Conservation (phyloP, 2,113 vertebrate genomes). For the Probosciger aterrimus region DNA sequence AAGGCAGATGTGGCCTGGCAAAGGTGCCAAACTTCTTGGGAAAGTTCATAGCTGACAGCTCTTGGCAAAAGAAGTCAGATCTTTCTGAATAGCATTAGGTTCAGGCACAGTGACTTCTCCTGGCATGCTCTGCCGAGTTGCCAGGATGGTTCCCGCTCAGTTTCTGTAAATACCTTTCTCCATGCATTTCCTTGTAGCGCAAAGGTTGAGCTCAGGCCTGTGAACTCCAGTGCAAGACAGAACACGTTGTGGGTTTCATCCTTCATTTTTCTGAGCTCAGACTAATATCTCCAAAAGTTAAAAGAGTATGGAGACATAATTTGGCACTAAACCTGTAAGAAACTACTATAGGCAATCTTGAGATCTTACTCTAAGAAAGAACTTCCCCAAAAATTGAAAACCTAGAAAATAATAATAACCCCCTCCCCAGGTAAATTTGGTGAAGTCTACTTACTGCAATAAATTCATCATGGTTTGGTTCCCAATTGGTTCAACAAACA, state of each 20-base stretch:
- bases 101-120: not conserved
- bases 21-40: not conserved
- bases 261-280: not conserved
- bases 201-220: not conserved
- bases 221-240: not conserved
- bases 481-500: not conserved
- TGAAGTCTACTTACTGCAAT: not conserved
- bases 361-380: not conserved
- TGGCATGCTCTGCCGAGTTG: fast-evolving
- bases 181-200: fast-evolving
- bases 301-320: not conserved
- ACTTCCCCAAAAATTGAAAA: not conserved
- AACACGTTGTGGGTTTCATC: not conserved
- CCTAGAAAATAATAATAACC: not conserved
- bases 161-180: not conserved
- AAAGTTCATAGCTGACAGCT: not conserved
- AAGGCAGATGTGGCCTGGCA: not conserved
- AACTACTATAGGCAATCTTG: not conserved
- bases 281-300: not conserved
- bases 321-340: not conserved
- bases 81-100: not conserved
- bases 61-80: not conserved
- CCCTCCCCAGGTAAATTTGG: not conserved
- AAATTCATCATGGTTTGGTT: not conserved
- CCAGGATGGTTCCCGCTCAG: not conserved